A percentile compares a stretch with the other conserved stretches of the same genome.
Conservation (phyloP, 2,113 vertebrate genomes). For the Hippolais icterina region DNA sequence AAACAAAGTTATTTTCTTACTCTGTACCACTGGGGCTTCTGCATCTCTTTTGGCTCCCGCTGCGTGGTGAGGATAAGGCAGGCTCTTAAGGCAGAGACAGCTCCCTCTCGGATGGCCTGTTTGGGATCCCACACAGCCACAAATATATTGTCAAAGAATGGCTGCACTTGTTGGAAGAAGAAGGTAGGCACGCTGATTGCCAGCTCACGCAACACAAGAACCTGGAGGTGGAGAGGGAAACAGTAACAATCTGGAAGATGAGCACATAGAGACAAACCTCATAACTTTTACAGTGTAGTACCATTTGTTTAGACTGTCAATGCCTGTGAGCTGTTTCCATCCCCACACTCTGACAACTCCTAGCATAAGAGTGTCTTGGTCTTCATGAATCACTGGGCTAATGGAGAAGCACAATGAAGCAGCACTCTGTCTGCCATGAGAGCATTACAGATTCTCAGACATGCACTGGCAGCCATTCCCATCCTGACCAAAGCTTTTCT, state of each 20-base stretch:
- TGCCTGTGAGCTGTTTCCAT: background rate
- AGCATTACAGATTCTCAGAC: background rate
- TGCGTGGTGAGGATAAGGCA: slow-evolving; percentile 96
- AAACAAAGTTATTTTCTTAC: slow-evolving; percentile 70
- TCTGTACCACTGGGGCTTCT: slow-evolving; percentile 99
- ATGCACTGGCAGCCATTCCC: background rate
- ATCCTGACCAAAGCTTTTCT: background rate
- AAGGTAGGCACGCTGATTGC: slow-evolving; percentile 97
- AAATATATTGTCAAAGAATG: slow-evolving; percentile 98
- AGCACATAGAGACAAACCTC: background rate
- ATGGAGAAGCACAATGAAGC: background rate
- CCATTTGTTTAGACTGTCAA: background rate
- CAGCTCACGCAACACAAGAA: slow-evolving; percentile 93
- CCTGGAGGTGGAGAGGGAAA: slow-evolving; percentile 71
- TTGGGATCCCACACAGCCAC: slow-evolving; percentile 98
- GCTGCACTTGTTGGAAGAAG: slow-evolving; percentile 99
- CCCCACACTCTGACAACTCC: background rate
- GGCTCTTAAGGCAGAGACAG: slow-evolving; percentile 93
- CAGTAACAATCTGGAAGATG: background rate
- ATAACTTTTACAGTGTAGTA: accelerated
- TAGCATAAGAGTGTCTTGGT: background rate
- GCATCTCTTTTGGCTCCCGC: slow-evolving; percentile 97
- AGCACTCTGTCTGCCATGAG: background rate
- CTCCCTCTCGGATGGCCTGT: slow-evolving; percentile 95
- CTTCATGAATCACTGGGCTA: background rate